phyloP scores from a whole-genome alignment of 2,888 invertebrate species.

The Perizoma affinitatum region DNA sequence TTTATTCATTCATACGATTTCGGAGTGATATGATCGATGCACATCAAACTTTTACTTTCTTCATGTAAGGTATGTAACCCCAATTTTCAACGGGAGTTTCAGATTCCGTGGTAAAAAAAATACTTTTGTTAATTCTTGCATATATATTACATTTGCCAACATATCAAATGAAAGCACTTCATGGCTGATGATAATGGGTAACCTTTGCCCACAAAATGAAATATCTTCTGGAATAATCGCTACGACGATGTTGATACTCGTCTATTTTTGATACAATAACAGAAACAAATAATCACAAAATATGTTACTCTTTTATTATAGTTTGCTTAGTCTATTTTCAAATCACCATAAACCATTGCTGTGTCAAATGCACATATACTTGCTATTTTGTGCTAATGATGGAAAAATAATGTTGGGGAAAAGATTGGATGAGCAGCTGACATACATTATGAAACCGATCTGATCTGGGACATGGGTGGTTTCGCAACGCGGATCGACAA shows the following conservation, averaged over 20 bases:
- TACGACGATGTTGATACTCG: slow-evolving; percentile 2
- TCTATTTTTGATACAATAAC: slow-evolving; percentile 14
- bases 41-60: too few species aligned
- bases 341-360: too few species aligned
- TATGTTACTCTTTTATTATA: not conserved
- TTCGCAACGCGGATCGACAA: slow-evolving; percentile 31
- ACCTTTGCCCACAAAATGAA: not conserved
- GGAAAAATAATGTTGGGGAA: slow-evolving; percentile 7
- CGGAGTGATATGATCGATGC: too few species aligned
- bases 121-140: too few species aligned
- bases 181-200: not conserved
- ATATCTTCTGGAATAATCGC: slow-evolving; percentile 10
- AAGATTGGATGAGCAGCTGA: slow-evolving; percentile 34
- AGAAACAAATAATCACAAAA: not conserved
- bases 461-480: slow-evolving; percentile 33
- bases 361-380: too few species aligned
- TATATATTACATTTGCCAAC: too few species aligned
- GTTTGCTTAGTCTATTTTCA: too few species aligned
- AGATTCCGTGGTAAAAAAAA: too few species aligned
- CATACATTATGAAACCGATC: slow-evolving; percentile 31
- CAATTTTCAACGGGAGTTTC: too few species aligned
- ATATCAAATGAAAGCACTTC: too few species aligned
- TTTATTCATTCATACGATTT: too few species aligned
- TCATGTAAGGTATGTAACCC: too few species aligned
- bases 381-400: slow-evolving; percentile 4